Evolutionary conservation across 2,113 vertebrate species (phyloP).

Genomic region (Bostrychus sinensis): DNA sequence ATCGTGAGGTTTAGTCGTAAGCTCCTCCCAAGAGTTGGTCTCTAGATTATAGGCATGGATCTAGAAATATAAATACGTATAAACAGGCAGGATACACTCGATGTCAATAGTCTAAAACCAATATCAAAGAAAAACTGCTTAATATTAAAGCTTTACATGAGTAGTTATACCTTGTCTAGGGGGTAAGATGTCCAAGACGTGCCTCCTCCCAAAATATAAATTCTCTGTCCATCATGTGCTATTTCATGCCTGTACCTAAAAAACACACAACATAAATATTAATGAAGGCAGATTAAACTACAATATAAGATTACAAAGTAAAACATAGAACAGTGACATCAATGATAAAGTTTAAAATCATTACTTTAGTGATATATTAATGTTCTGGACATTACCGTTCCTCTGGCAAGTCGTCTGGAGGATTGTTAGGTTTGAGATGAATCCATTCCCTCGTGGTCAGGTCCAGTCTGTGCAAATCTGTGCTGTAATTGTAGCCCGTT

Average conservation of each 20-base stretch:
- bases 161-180: conserved; percentile 89
- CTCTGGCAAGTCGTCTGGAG: conserved; percentile 92
- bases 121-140: no score
- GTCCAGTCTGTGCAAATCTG: conserved; percentile 94
- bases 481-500: conserved; percentile 97
- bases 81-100: no score
- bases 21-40: conserved; percentile 98
- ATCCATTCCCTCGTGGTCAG: conserved; percentile 95
- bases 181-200: conserved; percentile 98
- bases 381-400: conserved; percentile 82
- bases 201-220: conserved; percentile 96
- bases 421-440: conserved; percentile 94
- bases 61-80: conserved; percentile 64
- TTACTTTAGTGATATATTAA: not conserved
- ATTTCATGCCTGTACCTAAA: conserved; percentile 96
- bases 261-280: conserved; percentile 10
- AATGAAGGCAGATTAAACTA: not conserved
- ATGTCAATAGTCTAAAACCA: no score
- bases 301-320: not conserved
- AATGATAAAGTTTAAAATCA: not conserved
- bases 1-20: conserved; percentile 92
- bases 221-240: conserved; percentile 92
- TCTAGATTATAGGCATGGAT: conserved; percentile 98
- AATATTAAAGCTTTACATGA: not conserved
- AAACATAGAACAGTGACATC: not conserved